These are phyloP conservation scores for Tringa solitaria DNA, from an alignment of 2,113 vertebrate genomes.

Conservation along the genomic window DNA sequence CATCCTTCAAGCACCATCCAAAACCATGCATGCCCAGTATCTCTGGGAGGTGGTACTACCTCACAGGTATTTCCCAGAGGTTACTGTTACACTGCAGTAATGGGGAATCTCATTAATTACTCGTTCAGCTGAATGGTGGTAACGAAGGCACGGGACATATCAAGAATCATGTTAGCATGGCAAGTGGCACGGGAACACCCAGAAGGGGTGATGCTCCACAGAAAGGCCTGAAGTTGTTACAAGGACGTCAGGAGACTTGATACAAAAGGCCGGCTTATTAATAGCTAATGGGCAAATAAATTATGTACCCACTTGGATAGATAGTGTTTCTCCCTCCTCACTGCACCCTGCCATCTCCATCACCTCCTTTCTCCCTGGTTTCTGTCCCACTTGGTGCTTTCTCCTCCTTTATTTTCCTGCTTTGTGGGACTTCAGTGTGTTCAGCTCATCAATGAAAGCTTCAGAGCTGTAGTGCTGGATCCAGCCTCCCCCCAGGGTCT, in stretches of 20 bases:
- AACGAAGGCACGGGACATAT: conserved; percentile 16
- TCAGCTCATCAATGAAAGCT: background rate
- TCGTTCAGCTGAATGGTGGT: background rate
- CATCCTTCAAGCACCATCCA: background rate
- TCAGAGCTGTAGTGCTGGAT: too few relatives aligned
- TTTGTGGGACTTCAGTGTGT: rapidly evolving
- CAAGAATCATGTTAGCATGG: conserved; percentile 50
- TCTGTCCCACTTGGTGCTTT: background rate
- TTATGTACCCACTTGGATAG: background rate
- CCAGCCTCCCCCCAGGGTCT: background rate
- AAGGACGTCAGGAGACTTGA: conserved; percentile 47
- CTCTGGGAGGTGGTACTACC: background rate
- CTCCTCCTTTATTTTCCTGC: background rate
- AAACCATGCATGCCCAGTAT: background rate
- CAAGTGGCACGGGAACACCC: conserved; percentile 13
- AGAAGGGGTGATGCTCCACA: conserved; percentile 35
- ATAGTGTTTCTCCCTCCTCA: background rate
- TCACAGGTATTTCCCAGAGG: background rate
- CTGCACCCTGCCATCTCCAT: background rate
- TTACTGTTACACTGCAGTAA: background rate
- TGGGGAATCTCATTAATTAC: conserved; percentile 28
- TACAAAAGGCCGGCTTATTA: conserved; percentile 43
- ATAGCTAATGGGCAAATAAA: conserved; percentile 59
- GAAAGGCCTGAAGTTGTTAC: conserved; percentile 66
- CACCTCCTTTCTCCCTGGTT: background rate